Base-by-base conservation (phyloP, 1,140 invertebrate genomes). In the Ylistrum balloti region DNA sequence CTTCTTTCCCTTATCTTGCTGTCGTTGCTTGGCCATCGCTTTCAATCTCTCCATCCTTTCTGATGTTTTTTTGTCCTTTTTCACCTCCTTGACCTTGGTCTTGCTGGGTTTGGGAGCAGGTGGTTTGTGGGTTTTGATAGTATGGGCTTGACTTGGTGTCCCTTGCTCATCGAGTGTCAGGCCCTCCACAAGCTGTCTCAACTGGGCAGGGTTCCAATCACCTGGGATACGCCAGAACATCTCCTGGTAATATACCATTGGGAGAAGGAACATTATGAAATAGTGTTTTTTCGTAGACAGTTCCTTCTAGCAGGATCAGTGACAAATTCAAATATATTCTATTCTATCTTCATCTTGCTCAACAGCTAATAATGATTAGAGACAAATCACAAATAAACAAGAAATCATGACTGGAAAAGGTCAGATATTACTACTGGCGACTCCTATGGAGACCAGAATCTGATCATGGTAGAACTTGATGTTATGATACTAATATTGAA, bases 141-240 rank as follows among this genome's bases (percentile, higher is more conserved):
- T 93, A 20, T 94, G 91, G 0, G 93, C 92, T 86, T 90, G 86
- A 2, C 91, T 32, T 35, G 94, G 93, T 33, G 93, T 86, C 33
- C 91, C 93, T 86, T 94, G 86, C 11, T 93, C 94, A 90, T 94
- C 92, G 2, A 95, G 89, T 13, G 74, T 89, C 15, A 96, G 56
- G 9, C 94, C 93, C 17, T 93, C 90, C 22, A 93, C 93, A 22
- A 94, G 89, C 32, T 91, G 91, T 13, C 90, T 89, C 13, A 96
- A 89, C 10, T 94, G 93, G 22, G 87, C 41, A 5, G 92, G 41
- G 13, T 88, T 88, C 74, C 95, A 89, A 1, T 93, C 91, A 22
- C 92, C 92, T 28, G 95, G 94, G 41, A 96, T 95, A 92, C 95
- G 92, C 95, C 95, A 96, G 86, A 95, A 96, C 33, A 93, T 91